These are phyloP conservation scores for Lepidothrix coronata DNA, from an alignment of 2,113 vertebrate genomes.

Conservation along the genomic window DNA sequence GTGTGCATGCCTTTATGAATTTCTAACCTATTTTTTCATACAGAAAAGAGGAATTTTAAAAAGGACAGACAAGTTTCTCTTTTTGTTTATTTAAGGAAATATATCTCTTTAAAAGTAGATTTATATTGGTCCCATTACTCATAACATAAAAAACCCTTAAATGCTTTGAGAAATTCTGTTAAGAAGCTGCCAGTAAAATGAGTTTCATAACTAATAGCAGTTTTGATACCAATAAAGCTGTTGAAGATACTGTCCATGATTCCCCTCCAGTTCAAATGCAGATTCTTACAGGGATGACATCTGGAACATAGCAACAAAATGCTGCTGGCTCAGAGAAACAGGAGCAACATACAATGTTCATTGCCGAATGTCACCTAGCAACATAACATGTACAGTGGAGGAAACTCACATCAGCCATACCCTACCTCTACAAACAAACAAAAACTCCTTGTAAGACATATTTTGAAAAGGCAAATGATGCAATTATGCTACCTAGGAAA, in stretches of 20 bases:
- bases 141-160: neutral
- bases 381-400: neutral
- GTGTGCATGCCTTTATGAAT: neutral
- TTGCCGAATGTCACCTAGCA: constrained; percentile 66
- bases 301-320: constrained; percentile 59
- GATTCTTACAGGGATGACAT: constrained; percentile 41
- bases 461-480: neutral
- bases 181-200: neutral
- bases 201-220: constrained; percentile 9
- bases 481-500: neutral
- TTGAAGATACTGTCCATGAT: constrained; percentile 19
- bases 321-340: constrained; percentile 48
- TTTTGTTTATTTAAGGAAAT: neutral
- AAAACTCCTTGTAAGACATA: neutral
- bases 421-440: neutral
- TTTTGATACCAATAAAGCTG: constrained; percentile 29
- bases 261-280: constrained; percentile 23
- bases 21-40: neutral
- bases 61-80: neutral
- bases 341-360: constrained; percentile 33
- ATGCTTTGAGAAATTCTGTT: neutral
- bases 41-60: neutral
- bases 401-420: constrained; percentile 16
- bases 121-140: neutral
- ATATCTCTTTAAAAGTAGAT: neutral